Conservation (phyloP, 2,888 invertebrate genomes). For the Dryocosmus kuriphilus region DNA sequence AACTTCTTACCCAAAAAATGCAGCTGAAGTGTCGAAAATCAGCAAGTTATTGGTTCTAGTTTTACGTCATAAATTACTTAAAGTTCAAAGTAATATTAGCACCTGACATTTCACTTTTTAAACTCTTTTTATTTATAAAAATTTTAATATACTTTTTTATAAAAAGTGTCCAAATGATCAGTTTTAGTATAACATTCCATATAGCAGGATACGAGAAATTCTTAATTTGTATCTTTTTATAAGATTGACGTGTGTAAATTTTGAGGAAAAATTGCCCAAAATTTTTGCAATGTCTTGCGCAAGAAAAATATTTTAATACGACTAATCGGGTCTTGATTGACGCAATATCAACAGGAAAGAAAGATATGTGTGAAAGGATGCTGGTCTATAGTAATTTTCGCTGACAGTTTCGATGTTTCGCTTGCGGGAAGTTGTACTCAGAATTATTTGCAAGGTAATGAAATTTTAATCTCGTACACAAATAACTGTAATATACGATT, state of each 20-base stretch:
- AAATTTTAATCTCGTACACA: too few relatives aligned
- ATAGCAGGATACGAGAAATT: too few relatives aligned
- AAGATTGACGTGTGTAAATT: too few relatives aligned
- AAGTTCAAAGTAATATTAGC: conserved; percentile 25
- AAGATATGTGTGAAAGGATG: not conserved
- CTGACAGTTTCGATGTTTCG: not conserved
- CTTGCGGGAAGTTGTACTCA: not conserved
- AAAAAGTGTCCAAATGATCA: not conserved
- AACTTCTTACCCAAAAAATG: conserved; percentile 6
- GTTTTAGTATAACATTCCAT: not conserved
- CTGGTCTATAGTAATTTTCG: not conserved
- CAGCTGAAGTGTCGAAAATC: not conserved
- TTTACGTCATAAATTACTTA: not conserved
- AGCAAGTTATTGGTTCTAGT: not conserved
- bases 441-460: not conserved
- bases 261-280: too few relatives aligned
- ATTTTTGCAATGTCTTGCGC: too few relatives aligned
- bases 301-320: too few relatives aligned
- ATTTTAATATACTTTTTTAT: not conserved
- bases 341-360: not conserved
- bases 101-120: not conserved
- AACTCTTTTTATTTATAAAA: not conserved
- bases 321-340: not conserved
- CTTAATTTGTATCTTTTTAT: too few relatives aligned
- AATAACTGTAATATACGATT: too few relatives aligned